Conservation (phyloP, 2,888 invertebrate genomes). For the Mesorhabditis sp. region DNA sequence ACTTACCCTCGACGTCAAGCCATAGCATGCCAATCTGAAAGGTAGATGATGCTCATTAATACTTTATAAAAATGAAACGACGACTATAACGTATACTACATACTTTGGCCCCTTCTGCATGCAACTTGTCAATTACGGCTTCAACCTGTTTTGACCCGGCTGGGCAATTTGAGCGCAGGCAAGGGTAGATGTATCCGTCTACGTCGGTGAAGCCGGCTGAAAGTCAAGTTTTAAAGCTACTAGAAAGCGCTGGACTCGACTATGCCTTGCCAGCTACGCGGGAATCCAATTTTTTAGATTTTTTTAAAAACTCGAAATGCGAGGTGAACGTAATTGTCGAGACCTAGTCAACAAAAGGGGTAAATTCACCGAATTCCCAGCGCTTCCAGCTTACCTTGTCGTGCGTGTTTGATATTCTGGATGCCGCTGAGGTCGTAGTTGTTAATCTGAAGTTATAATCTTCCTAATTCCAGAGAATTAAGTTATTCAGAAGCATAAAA, state of each 20-base stretch:
- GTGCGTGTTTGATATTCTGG: background rate
- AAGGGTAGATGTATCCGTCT: slow-evolving; percentile 2
- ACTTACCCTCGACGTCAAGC: slow-evolving; percentile 17
- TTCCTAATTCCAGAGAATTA: background rate
- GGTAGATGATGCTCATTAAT: background rate
- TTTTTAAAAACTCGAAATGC: background rate
- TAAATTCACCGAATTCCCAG: background rate
- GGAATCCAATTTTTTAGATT: background rate
- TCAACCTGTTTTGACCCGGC: background rate
- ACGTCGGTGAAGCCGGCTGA: slow-evolving; percentile 3
- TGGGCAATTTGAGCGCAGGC: background rate
- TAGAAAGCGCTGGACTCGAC: background rate
- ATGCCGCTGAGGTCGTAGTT: background rate
- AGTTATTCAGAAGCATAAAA: background rate
- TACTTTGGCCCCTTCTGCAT: slow-evolving; percentile 16
- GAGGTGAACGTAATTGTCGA: no score
- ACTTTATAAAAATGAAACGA: no score
- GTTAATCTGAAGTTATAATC: background rate
- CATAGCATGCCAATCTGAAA: slow-evolving; percentile 18
- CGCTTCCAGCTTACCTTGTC: slow-evolving; percentile 1
- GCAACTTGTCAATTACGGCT: background rate
- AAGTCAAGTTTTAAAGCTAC: background rate
- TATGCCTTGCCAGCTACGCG: background rate
- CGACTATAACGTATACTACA: background rate
- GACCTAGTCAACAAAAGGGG: no score